Conservation (phyloP, 2,888 invertebrate species). For the Macrosiphum euphorbiae region DNA sequence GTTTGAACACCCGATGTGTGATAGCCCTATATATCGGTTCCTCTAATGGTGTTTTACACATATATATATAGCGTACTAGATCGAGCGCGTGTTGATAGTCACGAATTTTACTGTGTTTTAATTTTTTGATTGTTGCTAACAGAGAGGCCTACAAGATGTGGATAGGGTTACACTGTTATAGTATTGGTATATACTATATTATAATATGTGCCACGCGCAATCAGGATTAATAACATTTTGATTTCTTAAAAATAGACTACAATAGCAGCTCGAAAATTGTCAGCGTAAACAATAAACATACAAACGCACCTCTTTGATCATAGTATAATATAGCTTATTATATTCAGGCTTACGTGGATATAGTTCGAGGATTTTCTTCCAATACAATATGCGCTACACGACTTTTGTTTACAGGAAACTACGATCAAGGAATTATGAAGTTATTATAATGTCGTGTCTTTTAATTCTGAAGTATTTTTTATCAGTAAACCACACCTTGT, state of each 20-base stretch:
- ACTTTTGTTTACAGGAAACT: constrained; percentile 56
- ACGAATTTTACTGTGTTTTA: constrained; percentile 51
- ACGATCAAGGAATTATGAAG: constrained; percentile 21
- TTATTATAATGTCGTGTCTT: constrained; percentile 4
- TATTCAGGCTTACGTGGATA: constrained; percentile 45
- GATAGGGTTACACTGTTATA: neutral
- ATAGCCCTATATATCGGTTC: constrained; percentile 50
- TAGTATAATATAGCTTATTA: constrained; percentile 45
- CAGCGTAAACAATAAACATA: constrained; percentile 57
- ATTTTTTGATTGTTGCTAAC: constrained; percentile 43
- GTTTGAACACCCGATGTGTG: constrained; percentile 54
- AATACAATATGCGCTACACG: constrained; percentile 55
- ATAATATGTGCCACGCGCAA: constrained; percentile 41
- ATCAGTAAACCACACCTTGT: constrained; percentile 47
- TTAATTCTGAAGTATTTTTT: constrained; percentile 35
- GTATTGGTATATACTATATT: constrained; percentile 15
- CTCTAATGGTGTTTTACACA: constrained; percentile 47
- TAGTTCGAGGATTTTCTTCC: constrained; percentile 50
- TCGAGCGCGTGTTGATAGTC: constrained; percentile 35
- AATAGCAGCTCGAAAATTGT: constrained; percentile 54
- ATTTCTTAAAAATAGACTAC: constrained; percentile 58
- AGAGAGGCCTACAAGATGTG: neutral
- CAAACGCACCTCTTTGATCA: constrained; percentile 53
- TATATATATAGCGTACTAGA: neutral
- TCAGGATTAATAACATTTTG: constrained; percentile 58